Evolutionary conservation across 2,888 invertebrate genomes (phyloP), one percentile per base, ranked within the genome.

Genomic region (Quadriops clusia): DNA sequence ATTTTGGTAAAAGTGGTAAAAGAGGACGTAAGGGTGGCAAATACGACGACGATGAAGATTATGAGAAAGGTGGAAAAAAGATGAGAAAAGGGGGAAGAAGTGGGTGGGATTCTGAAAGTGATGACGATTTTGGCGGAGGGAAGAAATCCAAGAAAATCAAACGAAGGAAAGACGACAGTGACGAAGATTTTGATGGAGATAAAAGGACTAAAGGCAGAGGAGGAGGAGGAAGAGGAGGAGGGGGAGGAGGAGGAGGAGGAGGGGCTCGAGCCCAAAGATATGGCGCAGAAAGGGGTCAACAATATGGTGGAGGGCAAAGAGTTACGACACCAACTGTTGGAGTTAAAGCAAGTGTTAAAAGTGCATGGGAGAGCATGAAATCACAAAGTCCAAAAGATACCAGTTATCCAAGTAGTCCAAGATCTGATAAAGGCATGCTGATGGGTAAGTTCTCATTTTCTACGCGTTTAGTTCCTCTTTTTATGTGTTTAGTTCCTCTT

Each of bases 31-130:
- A 15, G 15, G 27, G 27, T 17, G 17, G 15, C 16, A 5, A 17
- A 2, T 7, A 2, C 23, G 23, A 5, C 3, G 23, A 22, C 12
- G 23, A 22, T 22, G 22, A 22, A 11, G n/a, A 8, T 8, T 10
- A 22, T 7, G 23, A 22, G 8, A 9, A 17, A 15, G 16, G 10
- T n/a, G 21, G 11, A 21, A 2, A 21, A 21, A 21, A 21, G 11
- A 5, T 21, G 5, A 17, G n/a, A 13, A 16, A 17, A 21, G 11
- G n/a, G 6, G 4, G 14, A 33, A 29, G 28, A 2, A 20, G 28
- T 3, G 5, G 12, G 12, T 10, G 15, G 4, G 16, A 13, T n/a
- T 10, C 9, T 8, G 17, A 33, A 27, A 13, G 12, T 11, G 27
- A 17, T 21, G 27, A 10, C 3, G 13, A 6, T n/a, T 9, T 7